Evolutionary conservation across 2,888 invertebrate genomes (phyloP).

Genomic region (Diaperis boleti): DNA sequence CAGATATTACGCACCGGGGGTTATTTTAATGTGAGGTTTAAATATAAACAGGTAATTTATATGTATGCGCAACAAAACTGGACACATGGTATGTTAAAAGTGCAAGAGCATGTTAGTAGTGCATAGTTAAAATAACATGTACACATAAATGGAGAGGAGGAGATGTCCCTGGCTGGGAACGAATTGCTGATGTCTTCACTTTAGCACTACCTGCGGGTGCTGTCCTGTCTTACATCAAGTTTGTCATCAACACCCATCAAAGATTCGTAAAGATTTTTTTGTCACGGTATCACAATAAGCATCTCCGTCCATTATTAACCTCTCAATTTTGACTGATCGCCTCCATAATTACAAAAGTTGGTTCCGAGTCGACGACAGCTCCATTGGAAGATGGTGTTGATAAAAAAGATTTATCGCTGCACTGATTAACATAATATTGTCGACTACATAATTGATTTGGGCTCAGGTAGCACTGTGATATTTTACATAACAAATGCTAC

Average conservation of each 20-base stretch:
- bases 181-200: neutral
- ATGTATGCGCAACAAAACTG: neutral
- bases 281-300: neutral
- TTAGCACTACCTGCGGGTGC: too few species aligned
- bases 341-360: constrained; percentile 5
- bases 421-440: constrained; percentile 25
- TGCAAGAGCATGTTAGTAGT: neutral
- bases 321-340: constrained; percentile 14
- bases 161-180: neutral
- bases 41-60: constrained; percentile 4
- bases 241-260: too few species aligned
- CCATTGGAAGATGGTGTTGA: constrained; percentile 14
- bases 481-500: constrained; percentile 35
- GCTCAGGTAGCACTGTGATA: constrained; percentile 26
- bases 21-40: neutral
- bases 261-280: too few species aligned
- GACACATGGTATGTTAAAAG: constrained; percentile 4
- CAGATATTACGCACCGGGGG: constrained; percentile 1
- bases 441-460: constrained; percentile 31
- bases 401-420: constrained; percentile 27
- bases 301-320: constrained; percentile 1
- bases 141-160: neutral
- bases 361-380: constrained; percentile 13
- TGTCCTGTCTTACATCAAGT: too few species aligned
- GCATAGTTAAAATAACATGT: constrained; percentile 3